phyloP scores from a whole-genome alignment of 2,113 vertebrate genomes.

The Cygnus atratus region DNA sequence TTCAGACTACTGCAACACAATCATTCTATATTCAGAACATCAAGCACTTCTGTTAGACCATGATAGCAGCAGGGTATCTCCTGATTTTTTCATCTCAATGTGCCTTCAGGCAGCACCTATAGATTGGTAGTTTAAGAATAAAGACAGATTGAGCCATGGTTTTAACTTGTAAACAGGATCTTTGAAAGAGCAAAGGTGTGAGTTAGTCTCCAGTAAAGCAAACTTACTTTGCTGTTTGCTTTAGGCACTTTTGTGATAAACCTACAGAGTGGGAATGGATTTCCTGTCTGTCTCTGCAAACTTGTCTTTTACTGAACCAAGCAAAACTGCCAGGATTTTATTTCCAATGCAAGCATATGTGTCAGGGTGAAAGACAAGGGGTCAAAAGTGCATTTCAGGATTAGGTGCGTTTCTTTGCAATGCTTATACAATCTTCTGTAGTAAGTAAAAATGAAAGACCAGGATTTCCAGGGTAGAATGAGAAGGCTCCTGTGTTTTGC shows the following conservation, averaged over 20 bases:
- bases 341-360: neutral
- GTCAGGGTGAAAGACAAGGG: neutral
- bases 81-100: neutral
- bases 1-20: neutral
- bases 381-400: neutral
- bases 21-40: neutral
- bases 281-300: slow-evolving; percentile 57
- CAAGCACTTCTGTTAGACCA: neutral
- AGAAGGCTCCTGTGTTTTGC: neutral
- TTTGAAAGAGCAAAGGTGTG: slow-evolving; percentile 71
- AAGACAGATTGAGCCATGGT: slow-evolving; percentile 46
- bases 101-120: slow-evolving; percentile 37
- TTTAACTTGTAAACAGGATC: slow-evolving; percentile 72
- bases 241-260: slow-evolving; percentile 58
- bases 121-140: slow-evolving; percentile 5
- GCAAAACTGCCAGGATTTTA: slow-evolving; percentile 28
- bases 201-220: slow-evolving; percentile 68
- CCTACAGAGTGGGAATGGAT: slow-evolving; percentile 61
- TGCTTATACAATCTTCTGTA: neutral
- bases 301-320: neutral
- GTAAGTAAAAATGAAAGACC: neutral
- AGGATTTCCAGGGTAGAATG: neutral
- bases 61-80: slow-evolving; percentile 35
- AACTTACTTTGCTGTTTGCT: slow-evolving; percentile 72
- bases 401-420: neutral